Percentiles rank a stretch among this genome's conserved stretches.
phyloP scores from a whole-genome alignment of 2,888 invertebrate species.

The Noctuana brunneofusca region DNA sequence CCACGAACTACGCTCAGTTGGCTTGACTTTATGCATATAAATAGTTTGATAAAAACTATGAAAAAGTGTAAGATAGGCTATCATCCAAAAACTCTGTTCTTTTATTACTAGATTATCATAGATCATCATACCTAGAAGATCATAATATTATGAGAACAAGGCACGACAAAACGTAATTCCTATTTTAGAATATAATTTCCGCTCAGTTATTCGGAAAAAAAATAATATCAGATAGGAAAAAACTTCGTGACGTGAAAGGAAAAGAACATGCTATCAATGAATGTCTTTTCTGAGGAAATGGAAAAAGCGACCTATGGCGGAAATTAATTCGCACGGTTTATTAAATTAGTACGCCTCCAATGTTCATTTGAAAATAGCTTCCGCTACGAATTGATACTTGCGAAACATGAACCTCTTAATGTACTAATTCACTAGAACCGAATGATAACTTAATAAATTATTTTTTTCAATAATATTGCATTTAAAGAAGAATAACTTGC shows the following conservation, averaged over 20 bases:
- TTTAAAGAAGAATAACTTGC: no score
- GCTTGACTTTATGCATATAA: no score
- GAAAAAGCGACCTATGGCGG: constrained; percentile 22
- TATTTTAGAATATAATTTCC: neutral
- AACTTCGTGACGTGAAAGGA: constrained; percentile 4
- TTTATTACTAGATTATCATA: no score
- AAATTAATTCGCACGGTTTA: constrained; percentile 26
- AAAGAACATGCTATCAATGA: constrained; percentile 16
- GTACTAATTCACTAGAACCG: no score
- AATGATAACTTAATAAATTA: no score
- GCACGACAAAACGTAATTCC: neutral
- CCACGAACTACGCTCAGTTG: no score
- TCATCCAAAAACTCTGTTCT: no score
- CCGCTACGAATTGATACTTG: constrained; percentile 11
- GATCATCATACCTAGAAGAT: no score
- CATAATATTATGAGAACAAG: no score
- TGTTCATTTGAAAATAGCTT: constrained; percentile 1
- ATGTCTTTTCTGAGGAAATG: constrained; percentile 5
- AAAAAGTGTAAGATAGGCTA: no score
- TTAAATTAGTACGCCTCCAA: constrained; percentile 23
- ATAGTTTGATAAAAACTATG: no score
- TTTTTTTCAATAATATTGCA: no score
- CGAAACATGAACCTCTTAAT: neutral
- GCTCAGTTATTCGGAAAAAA: neutral
- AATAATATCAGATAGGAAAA: neutral